Evolutionary conservation across 2,888 invertebrate species (phyloP), one percentile per base, ranked within the genome.

Genomic region (Drosophila percnosoma): DNA sequence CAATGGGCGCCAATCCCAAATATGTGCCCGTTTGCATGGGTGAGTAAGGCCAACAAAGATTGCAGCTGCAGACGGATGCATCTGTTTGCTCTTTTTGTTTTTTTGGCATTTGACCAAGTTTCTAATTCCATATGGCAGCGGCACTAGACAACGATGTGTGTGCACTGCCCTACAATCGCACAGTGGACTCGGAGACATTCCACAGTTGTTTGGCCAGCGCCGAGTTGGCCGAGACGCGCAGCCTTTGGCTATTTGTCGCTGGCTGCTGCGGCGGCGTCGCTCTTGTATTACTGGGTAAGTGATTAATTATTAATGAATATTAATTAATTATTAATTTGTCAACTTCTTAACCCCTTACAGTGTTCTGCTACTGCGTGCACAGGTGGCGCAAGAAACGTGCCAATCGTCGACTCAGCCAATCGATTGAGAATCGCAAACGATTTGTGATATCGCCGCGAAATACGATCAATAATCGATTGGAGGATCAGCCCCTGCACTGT

Each of bases 141-240:
- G 64, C 81, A 42, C 78, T 89, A 70, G 90, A 90, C 60, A 73
- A 67, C 29, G 78, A 77, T 36, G 72, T 74, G 59, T 92, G 92
- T 75, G 92, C 93, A 70, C 82, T 88, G 84, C 88, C 92, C 78
- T 92, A 91, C 73, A 92, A 92, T 78, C 85, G 81, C 52, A 92
- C 93, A 33, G 80, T 92, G 31, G 82, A 91, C 53, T 87, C 92
- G 71, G 68, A 71, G 48, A 81, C 87, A 53, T 92, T 91, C 68
- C 84, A 80, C 21, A 73, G 77, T 52, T 92, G 92, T 65, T 81
- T 88, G 67, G 66, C 69, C 27, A 80, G 77, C 11, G 76, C 73
- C 13, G 74, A 89, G 68, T 64, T 81, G 73, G 92, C 90, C 4
- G 89, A 91, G 55, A 86, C 87, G 29, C 87, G 86, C 21, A 91